A percentile compares a stretch with the other conserved stretches of the same genome.
phyloP scores from a whole-genome alignment of 2,797 vertebrate genomes.

The Alcedo quadribrachys region DNA sequence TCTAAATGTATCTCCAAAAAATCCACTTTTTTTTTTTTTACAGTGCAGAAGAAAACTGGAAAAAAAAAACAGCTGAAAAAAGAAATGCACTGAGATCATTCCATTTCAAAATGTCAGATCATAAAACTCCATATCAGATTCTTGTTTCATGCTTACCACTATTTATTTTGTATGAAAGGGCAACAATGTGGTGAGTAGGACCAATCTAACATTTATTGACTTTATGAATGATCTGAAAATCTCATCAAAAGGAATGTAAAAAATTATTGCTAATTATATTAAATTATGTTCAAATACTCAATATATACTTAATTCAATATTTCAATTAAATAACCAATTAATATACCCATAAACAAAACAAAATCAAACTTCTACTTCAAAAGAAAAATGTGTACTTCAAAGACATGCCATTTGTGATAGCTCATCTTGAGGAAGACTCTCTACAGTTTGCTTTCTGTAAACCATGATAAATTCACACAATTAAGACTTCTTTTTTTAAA shows the following conservation, averaged over 20 bases:
- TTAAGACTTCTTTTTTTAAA: neutral
- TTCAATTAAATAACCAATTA: neutral
- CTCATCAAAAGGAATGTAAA: neutral
- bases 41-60: neutral
- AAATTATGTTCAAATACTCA: neutral
- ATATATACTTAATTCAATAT: too few relatives aligned
- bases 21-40: neutral
- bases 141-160: neutral
- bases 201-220: neutral
- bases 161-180: neutral
- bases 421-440: neutral
- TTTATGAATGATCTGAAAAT: neutral
- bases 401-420: neutral
- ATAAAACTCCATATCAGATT: neutral
- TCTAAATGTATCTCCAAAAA: neutral
- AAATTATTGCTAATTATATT: neutral
- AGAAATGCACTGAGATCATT: neutral
- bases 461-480: neutral
- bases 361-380: neutral
- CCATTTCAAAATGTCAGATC: neutral
- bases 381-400: neutral
- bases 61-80: neutral
- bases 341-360: neutral
- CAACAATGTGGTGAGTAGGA: neutral
- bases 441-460: neutral